Evolutionary conservation across 2,797 vertebrate genomes (phyloP).

Genomic region (Pachyuromys duprasi): DNA sequence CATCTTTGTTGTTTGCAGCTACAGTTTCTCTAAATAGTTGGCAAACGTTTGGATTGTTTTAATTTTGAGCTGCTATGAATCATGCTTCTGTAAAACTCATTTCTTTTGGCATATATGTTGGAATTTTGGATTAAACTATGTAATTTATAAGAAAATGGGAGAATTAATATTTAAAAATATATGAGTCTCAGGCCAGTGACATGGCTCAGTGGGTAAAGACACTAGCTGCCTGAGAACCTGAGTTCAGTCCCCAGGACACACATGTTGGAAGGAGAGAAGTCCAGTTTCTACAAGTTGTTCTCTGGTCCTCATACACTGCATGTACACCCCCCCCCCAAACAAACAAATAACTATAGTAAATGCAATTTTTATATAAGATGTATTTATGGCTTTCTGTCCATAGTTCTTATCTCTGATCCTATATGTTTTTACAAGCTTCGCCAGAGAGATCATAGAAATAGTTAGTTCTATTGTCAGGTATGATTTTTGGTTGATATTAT

Average conservation of each 20-base stretch:
- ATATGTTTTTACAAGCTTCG: neutral
- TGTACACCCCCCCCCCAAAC: neutral
- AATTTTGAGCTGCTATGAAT: neutral
- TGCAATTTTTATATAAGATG: neutral
- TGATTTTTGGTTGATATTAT: neutral
- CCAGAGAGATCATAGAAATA: slow-evolving; percentile 23
- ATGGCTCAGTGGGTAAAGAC: neutral
- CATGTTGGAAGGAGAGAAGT: neutral
- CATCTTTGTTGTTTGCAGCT: neutral
- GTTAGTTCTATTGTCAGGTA: neutral
- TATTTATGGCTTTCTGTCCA: neutral
- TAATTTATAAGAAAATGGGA: neutral
- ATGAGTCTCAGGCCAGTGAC: neutral
- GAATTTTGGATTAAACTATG: slow-evolving; percentile 31
- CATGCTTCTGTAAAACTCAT: slow-evolving; percentile 37
- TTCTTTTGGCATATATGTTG: slow-evolving; percentile 21
- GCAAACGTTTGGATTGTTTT: slow-evolving; percentile 38
- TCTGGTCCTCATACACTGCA: neutral
- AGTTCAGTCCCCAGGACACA: neutral
- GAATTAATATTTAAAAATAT: slow-evolving; percentile 30
- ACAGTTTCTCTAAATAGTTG: neutral
- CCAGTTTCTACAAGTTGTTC: too few species aligned
- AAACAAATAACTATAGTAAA: neutral
- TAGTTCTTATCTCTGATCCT: slow-evolving; percentile 41
- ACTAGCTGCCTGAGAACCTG: neutral